Evolutionary conservation across 2,888 invertebrate species (phyloP).

Genomic region (Chouioia cunea): DNA sequence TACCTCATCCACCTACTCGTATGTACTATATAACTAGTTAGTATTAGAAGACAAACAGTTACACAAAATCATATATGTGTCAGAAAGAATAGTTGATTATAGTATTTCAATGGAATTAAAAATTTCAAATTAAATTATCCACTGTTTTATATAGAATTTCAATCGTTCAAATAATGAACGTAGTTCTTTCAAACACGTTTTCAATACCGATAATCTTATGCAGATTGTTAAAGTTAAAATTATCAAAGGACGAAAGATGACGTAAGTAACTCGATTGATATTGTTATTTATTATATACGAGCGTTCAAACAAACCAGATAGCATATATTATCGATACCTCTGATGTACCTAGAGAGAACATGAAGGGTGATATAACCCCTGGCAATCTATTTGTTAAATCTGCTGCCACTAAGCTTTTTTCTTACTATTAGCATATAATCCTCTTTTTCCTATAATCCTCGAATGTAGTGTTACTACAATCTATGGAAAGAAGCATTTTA

Average conservation of each 20-base stretch:
- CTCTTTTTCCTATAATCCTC: neutral
- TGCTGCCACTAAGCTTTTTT: neutral
- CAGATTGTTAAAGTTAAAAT: slow-evolving; percentile 64
- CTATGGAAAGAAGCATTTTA: slow-evolving; percentile 27
- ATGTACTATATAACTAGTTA: too few species aligned
- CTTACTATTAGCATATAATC: slow-evolving; percentile 38
- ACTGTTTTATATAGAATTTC: too few species aligned
- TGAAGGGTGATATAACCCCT: slow-evolving; percentile 48
- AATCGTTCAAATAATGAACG: neutral
- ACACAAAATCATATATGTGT: too few species aligned
- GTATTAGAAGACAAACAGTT: too few species aligned
- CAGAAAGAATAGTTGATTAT: too few species aligned
- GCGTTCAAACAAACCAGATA: slow-evolving; percentile 50
- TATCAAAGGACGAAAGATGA: slow-evolving; percentile 52
- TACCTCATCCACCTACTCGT: too few species aligned
- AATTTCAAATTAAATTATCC: neutral
- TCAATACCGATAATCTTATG: slow-evolving; percentile 57
- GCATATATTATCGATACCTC: slow-evolving; percentile 61
- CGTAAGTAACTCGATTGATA: slow-evolving; percentile 60
- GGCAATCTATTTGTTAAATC: slow-evolving; percentile 58
- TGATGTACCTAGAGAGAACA: slow-evolving; percentile 52
- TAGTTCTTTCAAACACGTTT: slow-evolving; percentile 19
- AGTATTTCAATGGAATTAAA: too few species aligned
- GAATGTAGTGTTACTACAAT: too few species aligned
- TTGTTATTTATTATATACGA: slow-evolving; percentile 32